Percentiles rank a stretch among this genome's conserved stretches.
phyloP scores from a whole-genome alignment of 2,113 vertebrate genomes.

The Pterocles orientalis region DNA sequence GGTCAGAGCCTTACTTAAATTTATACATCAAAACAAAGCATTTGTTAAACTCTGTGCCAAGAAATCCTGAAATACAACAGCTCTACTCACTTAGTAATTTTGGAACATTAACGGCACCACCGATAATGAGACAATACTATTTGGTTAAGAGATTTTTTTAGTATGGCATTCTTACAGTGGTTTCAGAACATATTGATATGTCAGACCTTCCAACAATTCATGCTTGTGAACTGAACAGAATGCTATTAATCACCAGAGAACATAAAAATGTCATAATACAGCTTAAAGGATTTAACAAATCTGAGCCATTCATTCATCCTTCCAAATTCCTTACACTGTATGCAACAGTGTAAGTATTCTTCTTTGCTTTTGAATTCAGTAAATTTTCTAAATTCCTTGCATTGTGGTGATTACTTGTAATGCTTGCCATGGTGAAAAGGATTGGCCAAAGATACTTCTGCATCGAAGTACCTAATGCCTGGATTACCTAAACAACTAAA shows the following conservation, averaged over 20 bases:
- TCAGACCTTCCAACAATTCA: neutral
- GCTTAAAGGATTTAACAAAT: neutral
- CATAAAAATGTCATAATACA: slow-evolving; percentile 29
- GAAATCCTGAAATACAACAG: neutral
- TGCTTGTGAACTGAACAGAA: neutral
- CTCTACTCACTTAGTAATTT: neutral
- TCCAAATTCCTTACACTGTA: neutral
- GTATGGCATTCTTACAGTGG: neutral
- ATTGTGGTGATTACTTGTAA: neutral
- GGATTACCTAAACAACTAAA: neutral
- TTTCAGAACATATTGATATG: neutral
- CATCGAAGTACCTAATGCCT: neutral
- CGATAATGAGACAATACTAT: neutral
- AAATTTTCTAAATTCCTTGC: neutral
- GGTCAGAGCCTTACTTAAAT: neutral
- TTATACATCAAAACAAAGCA: neutral
- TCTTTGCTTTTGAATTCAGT: neutral
- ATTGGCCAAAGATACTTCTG: neutral
- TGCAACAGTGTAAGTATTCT: neutral
- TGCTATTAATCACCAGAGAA: slow-evolving; percentile 4
- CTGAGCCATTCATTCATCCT: neutral
- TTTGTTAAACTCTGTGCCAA: neutral
- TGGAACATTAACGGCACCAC: neutral
- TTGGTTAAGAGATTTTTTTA: neutral
- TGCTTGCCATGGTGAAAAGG: neutral